These are phyloP conservation scores for Neelides folsomi DNA, from an alignment of 2,888 invertebrate genomes.

Conservation along the genomic window DNA sequence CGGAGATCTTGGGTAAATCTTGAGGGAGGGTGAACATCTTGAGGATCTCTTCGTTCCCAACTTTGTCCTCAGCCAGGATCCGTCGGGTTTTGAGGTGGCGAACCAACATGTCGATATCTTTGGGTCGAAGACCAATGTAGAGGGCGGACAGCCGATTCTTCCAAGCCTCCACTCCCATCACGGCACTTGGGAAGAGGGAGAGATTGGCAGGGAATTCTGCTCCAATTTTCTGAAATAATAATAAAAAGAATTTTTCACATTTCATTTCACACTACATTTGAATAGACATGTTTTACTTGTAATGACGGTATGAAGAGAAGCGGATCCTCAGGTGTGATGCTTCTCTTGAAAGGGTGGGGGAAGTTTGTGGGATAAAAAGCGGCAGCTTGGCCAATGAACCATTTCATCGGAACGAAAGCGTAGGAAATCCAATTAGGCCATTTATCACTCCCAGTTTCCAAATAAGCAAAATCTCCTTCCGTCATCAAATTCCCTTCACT, in stretches of 20 bases:
- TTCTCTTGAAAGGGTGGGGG: no score
- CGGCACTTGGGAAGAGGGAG: conserved; percentile 8
- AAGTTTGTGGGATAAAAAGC: no score
- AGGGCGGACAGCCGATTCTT: conserved; percentile 8
- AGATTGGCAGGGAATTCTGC: conserved; percentile 3
- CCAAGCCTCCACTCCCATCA: conserved; percentile 16
- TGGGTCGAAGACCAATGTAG: conserved; percentile 5
- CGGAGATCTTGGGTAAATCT: conserved; percentile 10
- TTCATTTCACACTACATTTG: no score
- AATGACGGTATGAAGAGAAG: no score
- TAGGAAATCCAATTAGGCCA: no score
- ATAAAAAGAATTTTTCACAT: conserved; percentile 1
- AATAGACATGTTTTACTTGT: no score
- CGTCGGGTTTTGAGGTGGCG: conserved; percentile 13
- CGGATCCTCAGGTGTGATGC: no score
- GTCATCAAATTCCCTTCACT: no score
- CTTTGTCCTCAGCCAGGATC: conserved; percentile 12
- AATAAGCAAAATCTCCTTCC: no score
- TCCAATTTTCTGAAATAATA: conserved; percentile 1
- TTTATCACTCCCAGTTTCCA: no score
- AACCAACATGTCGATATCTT: conserved; percentile 15
- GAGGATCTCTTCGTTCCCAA: conserved; percentile 20
- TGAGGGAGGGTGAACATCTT: conserved; percentile 7
- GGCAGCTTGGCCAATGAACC: no score
- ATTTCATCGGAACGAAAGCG: no score